Percentiles rank a stretch among this genome's conserved stretches.
Evolutionary conservation across 2,113 vertebrate genomes (phyloP).

Genomic region (Dasyornis broadbenti): DNA sequence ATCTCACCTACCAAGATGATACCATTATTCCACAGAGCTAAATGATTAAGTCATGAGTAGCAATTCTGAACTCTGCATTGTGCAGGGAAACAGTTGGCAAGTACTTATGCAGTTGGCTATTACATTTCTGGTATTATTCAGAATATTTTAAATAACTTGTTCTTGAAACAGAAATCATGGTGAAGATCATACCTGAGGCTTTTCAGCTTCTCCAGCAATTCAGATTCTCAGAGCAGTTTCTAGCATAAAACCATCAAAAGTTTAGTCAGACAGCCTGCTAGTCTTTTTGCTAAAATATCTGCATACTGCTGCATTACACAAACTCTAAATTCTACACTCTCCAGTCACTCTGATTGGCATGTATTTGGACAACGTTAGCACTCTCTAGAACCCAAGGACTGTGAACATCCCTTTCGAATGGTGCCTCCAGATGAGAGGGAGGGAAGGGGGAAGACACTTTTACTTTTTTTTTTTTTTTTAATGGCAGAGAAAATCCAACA

Average conservation of each 20-base stretch:
- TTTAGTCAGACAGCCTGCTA: neutral
- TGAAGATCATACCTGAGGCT: neutral
- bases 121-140: neutral
- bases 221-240: neutral
- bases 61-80: neutral
- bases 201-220: neutral
- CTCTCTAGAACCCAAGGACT: neutral
- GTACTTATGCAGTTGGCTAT: neutral
- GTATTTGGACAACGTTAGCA: neutral
- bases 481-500: conserved; percentile 68
- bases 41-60: neutral
- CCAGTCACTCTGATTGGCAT: neutral
- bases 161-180: neutral
- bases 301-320: neutral
- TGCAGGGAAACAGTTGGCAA: neutral
- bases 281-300: neutral
- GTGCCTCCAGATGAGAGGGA: neutral
- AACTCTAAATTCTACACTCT: neutral
- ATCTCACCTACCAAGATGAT: neutral
- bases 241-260: neutral
- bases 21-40: neutral
- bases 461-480: neutral
- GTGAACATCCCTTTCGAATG: neutral
- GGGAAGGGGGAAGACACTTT: neutral
- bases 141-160: neutral